phyloP scores from a whole-genome alignment of 1,140 invertebrate species.

The Dreissena rostriformis region DNA sequence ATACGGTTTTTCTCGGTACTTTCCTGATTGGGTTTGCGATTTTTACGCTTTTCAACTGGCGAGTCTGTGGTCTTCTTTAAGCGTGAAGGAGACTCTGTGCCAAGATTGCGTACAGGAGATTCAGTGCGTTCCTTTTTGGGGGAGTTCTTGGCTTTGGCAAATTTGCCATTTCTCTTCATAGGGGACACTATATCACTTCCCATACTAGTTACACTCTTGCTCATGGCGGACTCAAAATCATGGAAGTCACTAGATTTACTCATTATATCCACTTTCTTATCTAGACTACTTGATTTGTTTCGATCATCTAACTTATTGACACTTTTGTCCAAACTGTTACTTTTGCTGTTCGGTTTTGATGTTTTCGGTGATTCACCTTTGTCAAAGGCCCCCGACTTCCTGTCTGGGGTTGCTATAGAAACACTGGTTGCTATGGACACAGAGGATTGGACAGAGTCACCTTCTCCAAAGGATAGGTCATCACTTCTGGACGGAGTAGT shows the following conservation, averaged over 20 bases:
- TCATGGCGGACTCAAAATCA: slow-evolving; percentile 54
- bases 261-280: slow-evolving; percentile 17
- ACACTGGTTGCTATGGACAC: background rate
- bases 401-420: background rate
- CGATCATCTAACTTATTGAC: background rate
- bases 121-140: slow-evolving; percentile 41
- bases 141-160: slow-evolving; percentile 30
- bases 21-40: background rate
- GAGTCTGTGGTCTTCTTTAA: slow-evolving; percentile 40
- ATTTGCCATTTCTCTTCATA: slow-evolving; percentile 29
- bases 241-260: slow-evolving; percentile 34
- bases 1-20: background rate
- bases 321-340: slow-evolving; percentile 28
- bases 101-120: slow-evolving; percentile 25
- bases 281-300: slow-evolving; percentile 37
- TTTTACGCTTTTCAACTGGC: slow-evolving; percentile 37
- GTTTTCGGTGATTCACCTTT: background rate
- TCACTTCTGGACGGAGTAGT: background rate
- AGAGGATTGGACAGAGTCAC: background rate
- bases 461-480: background rate
- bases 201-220: slow-evolving; percentile 45
- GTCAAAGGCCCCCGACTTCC: background rate
- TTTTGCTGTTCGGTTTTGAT: slow-evolving; percentile 37
- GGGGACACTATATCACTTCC: slow-evolving; percentile 53
- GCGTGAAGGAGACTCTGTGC: slow-evolving; percentile 36